Conservation (phyloP, 2,888 invertebrate species). For the Synergus japonicus region DNA sequence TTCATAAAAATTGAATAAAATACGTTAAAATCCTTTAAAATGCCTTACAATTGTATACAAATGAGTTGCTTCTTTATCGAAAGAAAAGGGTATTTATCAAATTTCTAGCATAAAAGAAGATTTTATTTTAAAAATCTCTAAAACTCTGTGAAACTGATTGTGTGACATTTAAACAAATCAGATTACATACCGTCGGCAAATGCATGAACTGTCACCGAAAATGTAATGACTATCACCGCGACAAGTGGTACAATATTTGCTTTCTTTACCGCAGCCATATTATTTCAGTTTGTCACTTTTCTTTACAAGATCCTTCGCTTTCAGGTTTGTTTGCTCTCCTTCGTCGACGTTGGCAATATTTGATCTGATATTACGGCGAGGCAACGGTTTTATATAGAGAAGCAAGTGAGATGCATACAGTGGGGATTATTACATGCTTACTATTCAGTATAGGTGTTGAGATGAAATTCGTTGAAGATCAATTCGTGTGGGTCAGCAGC, state of each 20-base stretch:
- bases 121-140: background rate
- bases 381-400: constrained; percentile 17
- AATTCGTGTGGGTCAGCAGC: background rate
- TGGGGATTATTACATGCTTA: constrained; percentile 1
- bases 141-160: background rate
- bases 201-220: background rate
- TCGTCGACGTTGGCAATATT: constrained; percentile 17
- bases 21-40: no score
- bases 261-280: background rate
- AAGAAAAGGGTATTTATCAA: no score
- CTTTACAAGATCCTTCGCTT: background rate
- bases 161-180: background rate
- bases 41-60: no score
- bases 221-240: constrained; percentile 16
- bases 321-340: background rate
- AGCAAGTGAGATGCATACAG: constrained; percentile 8
- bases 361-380: constrained; percentile 26
- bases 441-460: constrained; percentile 11
- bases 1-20: no score
- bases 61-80: no score
- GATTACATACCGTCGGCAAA: constrained; percentile 4
- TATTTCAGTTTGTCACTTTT: constrained; percentile 7
- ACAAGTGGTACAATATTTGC: background rate
- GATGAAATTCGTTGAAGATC: constrained; percentile 7
- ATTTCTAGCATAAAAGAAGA: background rate